A percentile compares a stretch with the other conserved stretches of the same genome.
Conservation (phyloP, 2,797 vertebrate genomes). For the Pangasius djambal region DNA sequence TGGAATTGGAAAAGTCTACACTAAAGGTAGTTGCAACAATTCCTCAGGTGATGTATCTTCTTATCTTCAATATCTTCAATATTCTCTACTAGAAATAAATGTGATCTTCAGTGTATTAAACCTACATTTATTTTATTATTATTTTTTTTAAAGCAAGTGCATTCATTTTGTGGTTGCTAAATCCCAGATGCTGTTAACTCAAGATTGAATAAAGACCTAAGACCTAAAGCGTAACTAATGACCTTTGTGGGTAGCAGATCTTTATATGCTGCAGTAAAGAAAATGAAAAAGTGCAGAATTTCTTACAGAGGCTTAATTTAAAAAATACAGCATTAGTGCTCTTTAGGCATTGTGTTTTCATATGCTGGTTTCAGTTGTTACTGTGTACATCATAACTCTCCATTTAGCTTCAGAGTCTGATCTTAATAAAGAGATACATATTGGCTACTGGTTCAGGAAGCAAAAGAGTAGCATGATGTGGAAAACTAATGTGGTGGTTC, state of each 20-base stretch:
- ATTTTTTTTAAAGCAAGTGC: not conserved
- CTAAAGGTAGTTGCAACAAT: not conserved
- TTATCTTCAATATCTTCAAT: too few species aligned
- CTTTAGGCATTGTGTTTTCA: not conserved
- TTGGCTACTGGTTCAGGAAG: not conserved
- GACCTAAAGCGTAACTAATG: slow-evolving; percentile 18
- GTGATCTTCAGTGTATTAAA: not conserved
- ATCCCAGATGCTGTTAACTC: not conserved
- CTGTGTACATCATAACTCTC: not conserved
- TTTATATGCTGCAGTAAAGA: not conserved
- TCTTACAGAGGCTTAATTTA: not conserved
- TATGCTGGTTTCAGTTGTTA: not conserved
- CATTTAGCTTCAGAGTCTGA: not conserved
- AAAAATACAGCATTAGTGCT: not conserved
- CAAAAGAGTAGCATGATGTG: not conserved
- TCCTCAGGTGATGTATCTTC: not conserved
- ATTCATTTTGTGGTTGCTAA: not conserved
- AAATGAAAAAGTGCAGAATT: not conserved
- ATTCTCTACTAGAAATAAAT: not conserved
- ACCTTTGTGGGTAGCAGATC: not conserved
- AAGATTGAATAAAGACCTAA: slow-evolving; percentile 14
- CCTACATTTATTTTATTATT: not conserved
- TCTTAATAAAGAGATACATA: not conserved
- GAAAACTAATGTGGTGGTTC: not conserved
- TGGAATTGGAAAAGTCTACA: not conserved